A percentile compares a stretch with the other conserved stretches of the same genome.
Conservation (phyloP, 2,113 vertebrate species). For the Brachyhypopomus occidentalis region DNA sequence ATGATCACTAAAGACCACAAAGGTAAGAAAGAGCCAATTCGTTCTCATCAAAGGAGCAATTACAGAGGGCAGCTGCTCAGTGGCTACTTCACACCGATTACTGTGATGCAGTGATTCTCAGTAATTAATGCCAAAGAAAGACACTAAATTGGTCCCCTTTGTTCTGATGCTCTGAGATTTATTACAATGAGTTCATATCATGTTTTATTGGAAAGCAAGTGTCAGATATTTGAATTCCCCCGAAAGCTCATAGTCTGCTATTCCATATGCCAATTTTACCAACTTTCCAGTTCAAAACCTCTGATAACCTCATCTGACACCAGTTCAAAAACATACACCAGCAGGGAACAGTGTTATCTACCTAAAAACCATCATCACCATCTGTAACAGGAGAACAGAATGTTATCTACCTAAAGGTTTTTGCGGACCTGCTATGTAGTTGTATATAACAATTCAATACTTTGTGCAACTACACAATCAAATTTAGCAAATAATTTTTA, state of each 20-base stretch:
- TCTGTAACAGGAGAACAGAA: no score
- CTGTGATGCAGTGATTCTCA: background rate
- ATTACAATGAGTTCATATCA: constrained; percentile 6
- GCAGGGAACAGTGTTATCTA: no score
- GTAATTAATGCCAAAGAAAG: constrained; percentile 29
- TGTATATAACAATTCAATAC: no score
- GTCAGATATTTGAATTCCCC: background rate
- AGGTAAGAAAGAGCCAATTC: constrained; percentile 7
- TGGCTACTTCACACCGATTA: constrained; percentile 3
- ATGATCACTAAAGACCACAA: constrained; percentile 14
- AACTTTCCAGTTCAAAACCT: no score
- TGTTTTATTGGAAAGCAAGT: background rate
- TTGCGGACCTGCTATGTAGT: no score
- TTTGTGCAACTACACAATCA: no score
- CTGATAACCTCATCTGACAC: no score
- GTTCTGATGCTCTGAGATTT: constrained; percentile 1
- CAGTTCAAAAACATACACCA: no score
- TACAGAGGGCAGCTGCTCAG: background rate
- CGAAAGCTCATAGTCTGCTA: background rate
- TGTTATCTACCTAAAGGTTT: no score
- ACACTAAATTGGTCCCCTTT: background rate
- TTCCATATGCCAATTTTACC: background rate
- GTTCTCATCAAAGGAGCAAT: constrained; percentile 26
- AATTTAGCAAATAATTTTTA: no score
- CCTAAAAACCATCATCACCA: background rate